phyloP scores from a whole-genome alignment of 2,113 vertebrate species.

The Pithys albifrons region DNA sequence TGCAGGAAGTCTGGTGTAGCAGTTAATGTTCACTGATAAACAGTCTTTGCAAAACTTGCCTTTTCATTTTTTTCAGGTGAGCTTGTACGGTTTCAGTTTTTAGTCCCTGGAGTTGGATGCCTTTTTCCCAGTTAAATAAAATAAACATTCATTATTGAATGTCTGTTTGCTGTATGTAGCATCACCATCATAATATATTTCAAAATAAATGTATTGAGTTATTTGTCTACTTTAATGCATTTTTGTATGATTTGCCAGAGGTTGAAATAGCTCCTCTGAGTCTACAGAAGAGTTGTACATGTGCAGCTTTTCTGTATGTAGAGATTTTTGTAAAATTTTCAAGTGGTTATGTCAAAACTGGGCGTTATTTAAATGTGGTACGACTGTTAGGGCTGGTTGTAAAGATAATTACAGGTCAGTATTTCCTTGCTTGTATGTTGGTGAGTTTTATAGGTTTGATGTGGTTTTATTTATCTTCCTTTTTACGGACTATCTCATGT shows the following conservation, averaged over 20 bases:
- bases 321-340: background rate
- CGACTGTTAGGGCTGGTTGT: background rate
- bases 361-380: background rate
- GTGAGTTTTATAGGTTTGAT: background rate
- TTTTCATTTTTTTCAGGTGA: background rate
- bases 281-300: background rate
- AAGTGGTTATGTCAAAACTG: background rate
- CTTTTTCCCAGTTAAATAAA: background rate
- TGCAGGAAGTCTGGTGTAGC: background rate
- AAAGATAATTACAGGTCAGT: background rate
- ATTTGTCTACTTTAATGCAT: background rate
- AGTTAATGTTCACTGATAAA: background rate
- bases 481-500: background rate
- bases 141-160: background rate
- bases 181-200: background rate
- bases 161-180: background rate
- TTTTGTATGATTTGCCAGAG: background rate
- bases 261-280: background rate
- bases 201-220: background rate
- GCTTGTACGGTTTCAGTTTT: background rate
- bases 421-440: background rate
- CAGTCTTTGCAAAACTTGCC: background rate
- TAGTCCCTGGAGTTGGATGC: background rate
- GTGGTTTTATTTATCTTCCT: background rate
- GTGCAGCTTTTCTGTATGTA: rapidly evolving